Evolutionary conservation across 2,797 vertebrate species (phyloP), one percentile per base, ranked within the genome.

Genomic region (Borostomias antarcticus): DNA sequence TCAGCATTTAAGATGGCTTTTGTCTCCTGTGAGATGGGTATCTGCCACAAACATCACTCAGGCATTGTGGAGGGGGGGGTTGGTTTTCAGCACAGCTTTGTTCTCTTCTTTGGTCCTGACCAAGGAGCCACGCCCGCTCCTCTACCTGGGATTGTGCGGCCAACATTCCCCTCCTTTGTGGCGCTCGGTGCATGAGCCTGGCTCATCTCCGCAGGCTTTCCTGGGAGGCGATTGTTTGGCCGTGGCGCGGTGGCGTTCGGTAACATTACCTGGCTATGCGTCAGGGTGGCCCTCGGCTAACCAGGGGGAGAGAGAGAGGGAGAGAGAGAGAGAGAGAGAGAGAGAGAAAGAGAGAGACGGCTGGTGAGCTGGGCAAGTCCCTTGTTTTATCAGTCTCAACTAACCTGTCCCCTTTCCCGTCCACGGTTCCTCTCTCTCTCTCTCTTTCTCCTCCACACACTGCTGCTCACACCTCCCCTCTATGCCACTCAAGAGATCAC

Each of bases 71-170:
- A 91, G 85, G 89, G 87, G 89, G 91, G 94, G 96, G 96, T 96
- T 85, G 89, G 3, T 94, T 97, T 94, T 95, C 94, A 93, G 88
- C 76, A 72, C 78, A 89, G 89, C 94, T 95, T 94, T 94, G 92
- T 95, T 95, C 94, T 94, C 82, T 88, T 95, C 95, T 95, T 89
- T 93, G 90, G 86, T 79, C 93, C 78, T 40, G 83, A 89, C 88
- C 85, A 94, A 94, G 93, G 91, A 92, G 91, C 95, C 95, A 95
- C 95, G 94, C 96, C 95, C 94, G 94, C 92, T 93, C 94, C 93
- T 94, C 93, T 94, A 92, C 87, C 86, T 87, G 74, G 70, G 81
- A 88, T 87, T 89, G 92, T 92, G 91, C 88, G 79, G 91, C 85
- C 91, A 95, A 94, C 92, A 93, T 93, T 94, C 94, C 92, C 91